Evolutionary conservation across 2,797 vertebrate genomes (phyloP).

Genomic region (Gambelia wislizenii): DNA sequence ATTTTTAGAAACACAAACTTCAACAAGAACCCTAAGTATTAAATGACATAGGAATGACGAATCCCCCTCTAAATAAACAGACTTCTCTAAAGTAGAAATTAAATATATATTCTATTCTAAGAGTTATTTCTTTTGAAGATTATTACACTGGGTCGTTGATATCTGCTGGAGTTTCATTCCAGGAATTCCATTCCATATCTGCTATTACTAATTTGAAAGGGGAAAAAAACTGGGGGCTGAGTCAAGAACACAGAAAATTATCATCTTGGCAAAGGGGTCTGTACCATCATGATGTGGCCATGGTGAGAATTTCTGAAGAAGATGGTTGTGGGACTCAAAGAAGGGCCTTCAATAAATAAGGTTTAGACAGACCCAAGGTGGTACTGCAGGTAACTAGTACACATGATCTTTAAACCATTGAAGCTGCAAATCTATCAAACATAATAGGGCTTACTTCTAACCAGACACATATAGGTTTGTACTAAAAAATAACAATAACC

Average conservation of each 20-base stretch:
- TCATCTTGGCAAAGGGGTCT: background rate
- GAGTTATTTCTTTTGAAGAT: background rate
- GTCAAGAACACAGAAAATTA: background rate
- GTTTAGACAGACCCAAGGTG: background rate
- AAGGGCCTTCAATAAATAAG: background rate
- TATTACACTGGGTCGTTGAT: too few relatives aligned
- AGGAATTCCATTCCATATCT: too few relatives aligned
- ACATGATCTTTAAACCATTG: background rate
- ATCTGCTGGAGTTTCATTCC: too few relatives aligned
- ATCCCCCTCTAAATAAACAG: too few relatives aligned
- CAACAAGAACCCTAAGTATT: background rate
- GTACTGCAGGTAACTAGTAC: too few relatives aligned
- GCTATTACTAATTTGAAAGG: background rate
- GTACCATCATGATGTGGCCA: background rate
- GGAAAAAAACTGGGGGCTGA: background rate
- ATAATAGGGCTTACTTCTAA: background rate
- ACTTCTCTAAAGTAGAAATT: background rate
- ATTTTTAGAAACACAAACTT: background rate
- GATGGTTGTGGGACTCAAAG: background rate
- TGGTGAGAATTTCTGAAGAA: background rate
- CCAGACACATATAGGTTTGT: background rate
- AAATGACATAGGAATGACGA: background rate
- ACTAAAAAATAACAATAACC: background rate
- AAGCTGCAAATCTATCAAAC: background rate
- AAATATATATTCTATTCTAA: background rate